Percentiles rank a stretch among this genome's conserved stretches.
phyloP scores from a whole-genome alignment of 2,113 vertebrate genomes.

The Eudyptes chrysolophus region DNA sequence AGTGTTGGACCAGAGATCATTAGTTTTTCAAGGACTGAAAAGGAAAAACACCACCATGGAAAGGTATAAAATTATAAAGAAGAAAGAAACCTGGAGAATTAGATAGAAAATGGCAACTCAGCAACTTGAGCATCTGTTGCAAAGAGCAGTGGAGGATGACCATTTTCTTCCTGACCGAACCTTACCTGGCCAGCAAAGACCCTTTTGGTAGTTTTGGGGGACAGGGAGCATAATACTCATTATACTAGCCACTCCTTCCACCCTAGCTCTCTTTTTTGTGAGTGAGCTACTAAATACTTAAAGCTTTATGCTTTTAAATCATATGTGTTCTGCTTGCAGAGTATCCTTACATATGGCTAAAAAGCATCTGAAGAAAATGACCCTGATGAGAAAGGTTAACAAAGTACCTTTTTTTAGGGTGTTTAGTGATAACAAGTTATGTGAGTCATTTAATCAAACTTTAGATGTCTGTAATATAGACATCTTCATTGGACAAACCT shows the following conservation, averaged over 20 bases:
- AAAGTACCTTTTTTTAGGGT: background rate
- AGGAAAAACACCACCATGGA: background rate
- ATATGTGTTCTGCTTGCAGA: background rate
- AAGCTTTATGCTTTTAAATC: background rate
- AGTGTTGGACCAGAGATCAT: background rate
- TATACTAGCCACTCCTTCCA: background rate
- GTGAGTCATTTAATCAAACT: background rate
- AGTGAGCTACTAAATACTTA: background rate
- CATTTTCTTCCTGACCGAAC: background rate
- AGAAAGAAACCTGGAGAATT: background rate
- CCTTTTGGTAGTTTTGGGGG: background rate
- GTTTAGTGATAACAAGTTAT: background rate
- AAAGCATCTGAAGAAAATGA: background rate
- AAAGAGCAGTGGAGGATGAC: background rate
- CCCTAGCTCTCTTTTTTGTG: background rate
- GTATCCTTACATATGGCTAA: background rate
- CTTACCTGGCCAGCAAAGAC: background rate
- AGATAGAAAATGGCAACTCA: background rate
- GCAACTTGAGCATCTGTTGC: background rate
- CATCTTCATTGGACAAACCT: background rate
- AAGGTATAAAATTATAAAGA: background rate
- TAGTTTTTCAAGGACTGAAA: background rate
- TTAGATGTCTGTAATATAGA: background rate
- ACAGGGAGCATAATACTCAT: background rate
- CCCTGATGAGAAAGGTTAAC: background rate